phyloP scores from a whole-genome alignment of 2,888 invertebrate species.

The Scaptomyza parva region DNA sequence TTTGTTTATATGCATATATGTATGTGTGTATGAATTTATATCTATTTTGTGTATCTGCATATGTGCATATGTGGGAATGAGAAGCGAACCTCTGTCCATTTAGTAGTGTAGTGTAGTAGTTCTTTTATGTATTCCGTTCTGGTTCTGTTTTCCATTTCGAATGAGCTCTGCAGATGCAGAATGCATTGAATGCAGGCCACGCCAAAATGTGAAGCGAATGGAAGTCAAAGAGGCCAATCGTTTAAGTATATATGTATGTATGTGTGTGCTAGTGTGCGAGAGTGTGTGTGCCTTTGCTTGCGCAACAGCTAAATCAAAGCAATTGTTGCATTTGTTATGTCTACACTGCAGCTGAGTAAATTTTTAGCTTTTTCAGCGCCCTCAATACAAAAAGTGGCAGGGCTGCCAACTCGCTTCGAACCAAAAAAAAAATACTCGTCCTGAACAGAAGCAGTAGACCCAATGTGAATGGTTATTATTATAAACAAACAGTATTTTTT shows the following conservation, averaged over 20 bases:
- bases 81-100: slow-evolving; percentile 45
- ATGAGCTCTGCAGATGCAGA: slow-evolving; percentile 61
- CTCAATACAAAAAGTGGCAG: slow-evolving; percentile 38
- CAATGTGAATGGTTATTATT: slow-evolving; percentile 4
- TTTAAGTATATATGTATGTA: slow-evolving; percentile 3
- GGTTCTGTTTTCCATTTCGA: slow-evolving; percentile 65
- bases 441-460: not conserved
- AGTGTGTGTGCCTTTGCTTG: slow-evolving; percentile 28
- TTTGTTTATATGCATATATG: slow-evolving; percentile 32
- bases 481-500: slow-evolving; percentile 39
- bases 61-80: slow-evolving; percentile 43
- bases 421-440: slow-evolving; percentile 7
- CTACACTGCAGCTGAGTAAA: slow-evolving; percentile 44
- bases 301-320: slow-evolving; percentile 59
- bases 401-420: slow-evolving; percentile 28
- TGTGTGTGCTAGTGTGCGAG: slow-evolving; percentile 4
- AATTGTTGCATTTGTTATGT: slow-evolving; percentile 48
- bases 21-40: slow-evolving; percentile 4
- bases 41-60: slow-evolving; percentile 36
- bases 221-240: slow-evolving; percentile 66
- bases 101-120: slow-evolving; percentile 11
- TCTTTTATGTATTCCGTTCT: slow-evolving; percentile 43
- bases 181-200: slow-evolving; percentile 59
- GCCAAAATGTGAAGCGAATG: slow-evolving; percentile 46
- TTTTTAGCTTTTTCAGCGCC: slow-evolving; percentile 35